Conservation (phyloP, 1,140 invertebrate genomes). For the Pygmarrhopalites habei region DNA sequence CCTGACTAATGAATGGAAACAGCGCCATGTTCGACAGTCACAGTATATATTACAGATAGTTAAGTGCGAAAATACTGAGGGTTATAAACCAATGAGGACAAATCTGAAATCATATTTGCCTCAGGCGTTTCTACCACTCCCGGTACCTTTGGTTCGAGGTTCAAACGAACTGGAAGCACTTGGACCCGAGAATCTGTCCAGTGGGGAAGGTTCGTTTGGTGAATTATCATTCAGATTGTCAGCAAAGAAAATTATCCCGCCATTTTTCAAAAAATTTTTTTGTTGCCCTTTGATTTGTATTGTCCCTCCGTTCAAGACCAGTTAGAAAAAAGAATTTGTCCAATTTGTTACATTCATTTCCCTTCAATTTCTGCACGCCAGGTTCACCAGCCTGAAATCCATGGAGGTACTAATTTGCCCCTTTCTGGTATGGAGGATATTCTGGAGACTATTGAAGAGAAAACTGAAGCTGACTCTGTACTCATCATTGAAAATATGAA, state of each 20-base stretch:
- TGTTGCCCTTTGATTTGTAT: background rate
- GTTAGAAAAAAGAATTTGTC: background rate
- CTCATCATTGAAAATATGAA: background rate
- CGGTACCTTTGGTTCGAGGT: background rate
- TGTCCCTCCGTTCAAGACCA: background rate
- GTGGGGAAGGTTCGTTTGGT: background rate
- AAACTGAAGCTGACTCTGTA: background rate
- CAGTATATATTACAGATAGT: constrained; percentile 16
- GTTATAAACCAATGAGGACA: background rate
- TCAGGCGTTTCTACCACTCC: background rate
- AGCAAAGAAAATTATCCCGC: background rate
- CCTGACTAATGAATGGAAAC: background rate
- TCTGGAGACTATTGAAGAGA: background rate
- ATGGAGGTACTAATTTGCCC: background rate
- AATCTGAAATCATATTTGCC: background rate
- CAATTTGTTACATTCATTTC: background rate
- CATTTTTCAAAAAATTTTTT: background rate
- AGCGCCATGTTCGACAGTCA: constrained; percentile 10
- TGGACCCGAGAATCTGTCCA: no score
- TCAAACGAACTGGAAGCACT: background rate
- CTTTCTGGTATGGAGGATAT: background rate
- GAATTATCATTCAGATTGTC: background rate
- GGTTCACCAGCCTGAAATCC: background rate
- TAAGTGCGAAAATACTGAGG: background rate
- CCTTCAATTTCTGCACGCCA: background rate